Evolutionary conservation across 2,797 vertebrate species (phyloP).

Genomic region (Vultur gryphus): DNA sequence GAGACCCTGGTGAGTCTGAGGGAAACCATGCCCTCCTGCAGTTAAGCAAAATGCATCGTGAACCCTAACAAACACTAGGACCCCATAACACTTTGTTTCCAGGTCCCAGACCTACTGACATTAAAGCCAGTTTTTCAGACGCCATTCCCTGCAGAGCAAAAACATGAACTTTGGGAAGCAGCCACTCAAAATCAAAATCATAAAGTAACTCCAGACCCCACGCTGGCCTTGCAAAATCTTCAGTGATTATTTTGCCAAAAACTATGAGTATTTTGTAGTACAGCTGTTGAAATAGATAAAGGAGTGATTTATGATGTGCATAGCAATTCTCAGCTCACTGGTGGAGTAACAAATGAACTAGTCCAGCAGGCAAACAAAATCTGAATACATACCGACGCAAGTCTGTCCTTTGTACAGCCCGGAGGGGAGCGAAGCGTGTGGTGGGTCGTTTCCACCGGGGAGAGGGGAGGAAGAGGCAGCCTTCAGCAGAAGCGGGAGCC

Average conservation of each 20-base stretch:
- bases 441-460: not conserved
- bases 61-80: not conserved
- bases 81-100: not conserved
- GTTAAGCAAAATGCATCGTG: not conserved
- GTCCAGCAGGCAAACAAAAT: not conserved
- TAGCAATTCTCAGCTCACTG: not conserved
- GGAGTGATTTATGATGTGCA: not conserved
- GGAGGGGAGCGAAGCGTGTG: not conserved
- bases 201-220: not conserved
- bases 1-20: not conserved
- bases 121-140: not conserved
- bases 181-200: constrained; percentile 36
- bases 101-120: not conserved
- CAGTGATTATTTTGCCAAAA: not conserved
- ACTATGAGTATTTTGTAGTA: not conserved
- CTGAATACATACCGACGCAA: constrained; percentile 52
- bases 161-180: constrained; percentile 32
- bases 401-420: not conserved
- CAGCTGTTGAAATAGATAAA: constrained; percentile 46
- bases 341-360: not conserved
- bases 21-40: not conserved
- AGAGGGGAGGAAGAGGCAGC: not conserved
- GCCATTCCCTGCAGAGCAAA: accelerated
- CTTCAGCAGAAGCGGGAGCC: constrained; percentile 25
- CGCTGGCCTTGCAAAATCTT: constrained; percentile 11